Base-by-base conservation (phyloP, 1,140 invertebrate genomes). In the Cecropterus lyciades region DNA sequence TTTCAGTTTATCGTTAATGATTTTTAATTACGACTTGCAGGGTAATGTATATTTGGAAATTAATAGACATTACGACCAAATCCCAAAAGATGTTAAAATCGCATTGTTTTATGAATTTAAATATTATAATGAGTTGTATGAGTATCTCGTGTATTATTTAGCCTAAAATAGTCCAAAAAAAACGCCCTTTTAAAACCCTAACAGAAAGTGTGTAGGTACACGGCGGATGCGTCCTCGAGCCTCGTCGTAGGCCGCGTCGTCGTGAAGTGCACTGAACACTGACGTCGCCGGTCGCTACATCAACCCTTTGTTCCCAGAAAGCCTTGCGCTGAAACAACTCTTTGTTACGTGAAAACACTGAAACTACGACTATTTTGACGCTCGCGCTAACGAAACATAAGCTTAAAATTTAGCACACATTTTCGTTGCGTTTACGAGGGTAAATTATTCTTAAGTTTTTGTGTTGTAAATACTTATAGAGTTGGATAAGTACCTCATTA, bases 251-350 rank as follows among this genome's bases (percentile, higher is more conserved):
- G 51, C 51, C 51, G 15, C 51, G 8, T 53, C 51, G 51, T 37
- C 30, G 51, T 30, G 24, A 52, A 53, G 51, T 53, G 30, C 51
- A 53, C 51, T 14, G 51, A 46, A 15, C 43, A 9, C 51, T 40
- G 51, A 37, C 30, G 51, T 53, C 27, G 51, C 30, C 9, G 30
- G 49, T 8, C 13, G n/a, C 24, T 52, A 11, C 49, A 52, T 1
- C 24, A 10, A 11, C 30, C 30, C 51, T 53, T 53, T 53, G 27
- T 53, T 53, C 30, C 30, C 51, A 27, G 14, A 24, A 53, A 16
- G 15, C 51, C 51, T 53, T 53, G 30, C 30, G 20, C 30, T 7
- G 30, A 53, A 53, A 37, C 27, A 33, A 53, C 27, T n/a, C 20
- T 13, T 52, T 52, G 13, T 53, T 37, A 11, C 11, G 10, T 37